Evolutionary conservation across 2,888 invertebrate species (phyloP).

Genomic region (Agrenia bidenticulata): DNA sequence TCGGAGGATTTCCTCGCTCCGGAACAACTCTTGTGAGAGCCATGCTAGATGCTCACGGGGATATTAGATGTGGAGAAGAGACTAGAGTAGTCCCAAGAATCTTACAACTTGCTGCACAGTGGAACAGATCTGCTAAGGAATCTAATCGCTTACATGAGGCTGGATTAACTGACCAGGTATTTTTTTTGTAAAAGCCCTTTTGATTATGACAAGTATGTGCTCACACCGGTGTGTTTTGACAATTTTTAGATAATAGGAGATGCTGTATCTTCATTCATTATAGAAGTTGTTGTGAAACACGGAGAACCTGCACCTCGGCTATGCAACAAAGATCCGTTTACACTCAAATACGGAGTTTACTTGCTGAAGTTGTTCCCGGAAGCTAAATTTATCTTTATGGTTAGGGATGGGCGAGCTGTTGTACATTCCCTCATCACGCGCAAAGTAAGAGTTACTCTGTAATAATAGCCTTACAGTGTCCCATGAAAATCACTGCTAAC

Average conservation of each 20-base stretch:
- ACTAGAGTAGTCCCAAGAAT: conserved; percentile 94
- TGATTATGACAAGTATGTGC: neutral
- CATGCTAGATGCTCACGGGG: conserved; percentile 88
- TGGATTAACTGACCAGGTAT: conserved; percentile 82
- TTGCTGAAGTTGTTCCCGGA: conserved; percentile 94
- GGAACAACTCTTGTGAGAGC: conserved; percentile 97
- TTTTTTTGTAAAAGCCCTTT: neutral
- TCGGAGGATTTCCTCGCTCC: conserved; percentile 95
- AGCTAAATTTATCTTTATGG: conserved; percentile 96
- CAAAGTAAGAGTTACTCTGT: conserved; percentile 64
- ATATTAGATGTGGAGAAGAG: conserved; percentile 85
- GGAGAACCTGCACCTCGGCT: conserved; percentile 91
- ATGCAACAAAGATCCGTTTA: conserved; percentile 99
- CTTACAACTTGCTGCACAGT: conserved; percentile 91
- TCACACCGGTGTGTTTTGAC: no score
- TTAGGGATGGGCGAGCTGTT: conserved; percentile 96
- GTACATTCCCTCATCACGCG: conserved; percentile 97
- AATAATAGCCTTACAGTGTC: neutral
- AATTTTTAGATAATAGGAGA: conserved; percentile 74
- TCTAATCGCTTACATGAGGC: conserved; percentile 87
- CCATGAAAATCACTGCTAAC: neutral
- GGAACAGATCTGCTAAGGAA: conserved; percentile 92
- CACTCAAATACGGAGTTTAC: conserved; percentile 93
- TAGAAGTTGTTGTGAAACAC: conserved; percentile 94
- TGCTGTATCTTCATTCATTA: conserved; percentile 93